These are phyloP conservation scores for Nomada fucata DNA, from an alignment of 2,888 invertebrate species.

Conservation along the genomic window DNA sequence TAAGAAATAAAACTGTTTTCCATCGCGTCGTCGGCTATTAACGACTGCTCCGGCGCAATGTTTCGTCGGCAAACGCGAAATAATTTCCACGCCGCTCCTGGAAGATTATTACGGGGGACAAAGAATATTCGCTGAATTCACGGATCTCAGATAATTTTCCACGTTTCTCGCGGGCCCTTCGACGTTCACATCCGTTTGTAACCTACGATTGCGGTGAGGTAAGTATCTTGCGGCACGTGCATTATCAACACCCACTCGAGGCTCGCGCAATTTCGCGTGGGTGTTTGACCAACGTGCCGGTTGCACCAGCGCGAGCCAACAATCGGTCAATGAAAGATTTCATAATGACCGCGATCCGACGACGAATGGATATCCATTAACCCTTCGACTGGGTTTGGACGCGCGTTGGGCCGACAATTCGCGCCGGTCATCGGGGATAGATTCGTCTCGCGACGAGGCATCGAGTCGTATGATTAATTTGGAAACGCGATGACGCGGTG, in stretches of 20 bases:
- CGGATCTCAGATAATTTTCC: constrained; percentile 34
- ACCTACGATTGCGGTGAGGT: constrained; percentile 41
- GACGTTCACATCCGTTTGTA: constrained; percentile 28
- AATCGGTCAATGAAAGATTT: constrained; percentile 56
- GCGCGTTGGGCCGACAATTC: not conserved
- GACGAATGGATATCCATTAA: constrained; percentile 25
- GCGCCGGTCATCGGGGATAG: not conserved
- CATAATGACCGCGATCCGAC: constrained; percentile 43
- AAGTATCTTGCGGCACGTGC: constrained; percentile 43
- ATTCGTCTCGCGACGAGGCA: not conserved
- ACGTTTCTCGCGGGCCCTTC: constrained; percentile 29
- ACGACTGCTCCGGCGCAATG: not conserved
- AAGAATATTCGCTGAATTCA: constrained; percentile 1
- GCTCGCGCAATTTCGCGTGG: constrained; percentile 49
- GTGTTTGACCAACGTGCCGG: constrained; percentile 30
- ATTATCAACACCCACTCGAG: constrained; percentile 52
- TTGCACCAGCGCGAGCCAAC: constrained; percentile 30
- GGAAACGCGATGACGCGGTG: not conserved
- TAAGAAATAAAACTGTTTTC: not conserved
- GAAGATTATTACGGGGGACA: not conserved
- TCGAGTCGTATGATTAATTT: too few relatives aligned
- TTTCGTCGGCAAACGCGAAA: not conserved
- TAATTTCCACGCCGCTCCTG: not conserved
- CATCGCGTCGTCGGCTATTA: too few relatives aligned
- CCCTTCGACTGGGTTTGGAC: not conserved